Evolutionary conservation across 1,140 invertebrate species (phyloP), one percentile per base, ranked within the genome.

Genomic region (Brachionus paranguensis): DNA sequence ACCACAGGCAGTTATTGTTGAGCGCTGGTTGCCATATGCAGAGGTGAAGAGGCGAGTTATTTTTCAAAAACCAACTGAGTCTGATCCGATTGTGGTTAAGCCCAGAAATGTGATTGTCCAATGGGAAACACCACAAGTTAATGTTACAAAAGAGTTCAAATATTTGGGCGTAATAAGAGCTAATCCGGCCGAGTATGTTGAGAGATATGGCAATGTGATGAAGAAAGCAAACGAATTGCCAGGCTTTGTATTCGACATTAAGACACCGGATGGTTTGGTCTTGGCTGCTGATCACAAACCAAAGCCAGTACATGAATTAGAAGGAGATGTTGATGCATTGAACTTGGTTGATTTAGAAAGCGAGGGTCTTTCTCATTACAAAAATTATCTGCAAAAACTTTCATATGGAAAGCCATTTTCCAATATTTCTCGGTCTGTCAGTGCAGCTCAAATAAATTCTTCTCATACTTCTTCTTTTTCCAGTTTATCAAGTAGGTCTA

Each of bases 31-130:
- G 33, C 83, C 83, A 20, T 84, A 84, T 41, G 45, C 43, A 20
- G 41, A 76, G 76, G 43, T 53, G 24, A 55, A 84, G 43, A 8
- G 83, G n/a, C 24, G 47, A 27, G 50, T 84, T 17, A 74, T 84
- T 29, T 84, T 72, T 43, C 43, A 84, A 65, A 53, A 50, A 27
- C 64, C 83, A 27, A 12, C 3, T n/a, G 12, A 84, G 20, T 3
- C 50, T 11, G 68, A 60, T 45, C 43, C 24, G n/a, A 43, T 17
- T 12, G 29, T 29, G 10, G 17, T 17, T 6, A 72, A 78, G n/a
- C 65, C 29, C 10, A 50, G 45, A 47, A 84, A 84, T 78, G n/a
- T 84, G 12, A 84, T 84, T 60, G 29, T 84, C 43, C 83, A 84
- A 33, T 84, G 68, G 68, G 68, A 74, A 45, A 3, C 45, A 53